phyloP scores from a whole-genome alignment of 2,113 vertebrate species.

The Gorilla gorilla region DNA sequence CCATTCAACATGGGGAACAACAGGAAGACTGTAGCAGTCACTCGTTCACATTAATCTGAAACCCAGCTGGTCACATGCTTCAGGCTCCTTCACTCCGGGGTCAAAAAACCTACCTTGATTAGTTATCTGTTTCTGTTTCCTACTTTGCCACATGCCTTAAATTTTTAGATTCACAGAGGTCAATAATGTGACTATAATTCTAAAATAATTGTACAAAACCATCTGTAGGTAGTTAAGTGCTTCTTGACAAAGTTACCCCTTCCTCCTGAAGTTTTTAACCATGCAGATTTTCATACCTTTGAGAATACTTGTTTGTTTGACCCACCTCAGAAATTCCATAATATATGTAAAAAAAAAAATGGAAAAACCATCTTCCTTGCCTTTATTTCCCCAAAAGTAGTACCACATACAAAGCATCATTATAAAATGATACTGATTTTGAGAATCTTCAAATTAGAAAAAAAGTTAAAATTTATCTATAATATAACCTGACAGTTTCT shows the following conservation, averaged over 20 bases:
- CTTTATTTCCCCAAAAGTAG: not conserved
- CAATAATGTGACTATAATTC: not conserved
- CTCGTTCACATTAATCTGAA: not conserved
- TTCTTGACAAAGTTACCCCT: conserved; percentile 6
- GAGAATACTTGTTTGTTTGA: not conserved
- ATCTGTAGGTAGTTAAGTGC: not conserved
- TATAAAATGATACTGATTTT: not conserved
- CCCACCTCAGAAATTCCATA: not conserved
- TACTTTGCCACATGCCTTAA: not conserved
- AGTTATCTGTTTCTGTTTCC: not conserved
- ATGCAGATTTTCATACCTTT: not conserved
- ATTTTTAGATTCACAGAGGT: not conserved
- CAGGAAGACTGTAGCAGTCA: not conserved
- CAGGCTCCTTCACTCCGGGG: not conserved
- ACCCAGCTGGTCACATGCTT: not conserved
- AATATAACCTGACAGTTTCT: not conserved
- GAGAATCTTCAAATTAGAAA: not conserved
- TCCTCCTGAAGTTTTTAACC: conserved; percentile 9
- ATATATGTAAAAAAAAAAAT: not conserved
- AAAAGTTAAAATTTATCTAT: not conserved
- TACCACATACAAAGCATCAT: not conserved
- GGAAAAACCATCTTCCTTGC: not conserved
- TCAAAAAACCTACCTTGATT: not conserved
- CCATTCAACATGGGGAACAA: not conserved
- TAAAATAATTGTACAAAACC: not conserved